Base-by-base conservation (phyloP, 64 coral and sea anemone species). In the Hydrozoanthus tunicans region DNA sequence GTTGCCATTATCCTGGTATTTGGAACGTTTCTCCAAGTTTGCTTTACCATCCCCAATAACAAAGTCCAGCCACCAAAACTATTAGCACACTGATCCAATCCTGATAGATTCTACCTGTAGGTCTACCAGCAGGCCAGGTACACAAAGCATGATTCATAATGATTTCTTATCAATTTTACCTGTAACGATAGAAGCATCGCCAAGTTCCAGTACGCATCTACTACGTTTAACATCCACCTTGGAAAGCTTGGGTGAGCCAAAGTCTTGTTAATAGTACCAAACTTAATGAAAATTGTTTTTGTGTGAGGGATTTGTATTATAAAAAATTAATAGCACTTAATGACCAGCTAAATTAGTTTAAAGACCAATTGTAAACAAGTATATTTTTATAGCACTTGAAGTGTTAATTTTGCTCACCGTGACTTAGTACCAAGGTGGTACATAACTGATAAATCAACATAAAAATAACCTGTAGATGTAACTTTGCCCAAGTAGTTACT, bases 131-230 rank as follows among this genome's bases (percentile, higher is more conserved):
- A 76, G 24, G 25, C 32, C 72, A 76, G 72, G 7, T 70, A 17
- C 70, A 82, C 14, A 52, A 64, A 64, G 60, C 84, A 88, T 73
- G 69, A 58, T 74, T 61, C 68, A 88, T 72, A 86, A 73, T 72
- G 17, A 88, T 74, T 73, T 88, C 55, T 53, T 86, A 32, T 58
- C 84, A 72, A 73, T 88, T 88, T 56, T 88, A 73, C 84, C 17
- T 13, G 73, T 88, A 88, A 88, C 32, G 68, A 88, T 88, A 88
- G 84, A 88, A 88, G 84, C 84, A 88, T 88, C 84, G 70, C 84
- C 84, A 88, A 88, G 84, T 88, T 88, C 84, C 73, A 88, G 84
- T 56, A 88, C 84, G 15, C 84, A 88, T 59, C 84, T 88, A 88
- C 84, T 88, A 88, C 84, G 84, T 75, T 75, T 88, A 88, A 88